These are phyloP conservation scores for Sander lucioperca DNA, from an alignment of 2,113 vertebrate genomes.

Conservation along the genomic window DNA sequence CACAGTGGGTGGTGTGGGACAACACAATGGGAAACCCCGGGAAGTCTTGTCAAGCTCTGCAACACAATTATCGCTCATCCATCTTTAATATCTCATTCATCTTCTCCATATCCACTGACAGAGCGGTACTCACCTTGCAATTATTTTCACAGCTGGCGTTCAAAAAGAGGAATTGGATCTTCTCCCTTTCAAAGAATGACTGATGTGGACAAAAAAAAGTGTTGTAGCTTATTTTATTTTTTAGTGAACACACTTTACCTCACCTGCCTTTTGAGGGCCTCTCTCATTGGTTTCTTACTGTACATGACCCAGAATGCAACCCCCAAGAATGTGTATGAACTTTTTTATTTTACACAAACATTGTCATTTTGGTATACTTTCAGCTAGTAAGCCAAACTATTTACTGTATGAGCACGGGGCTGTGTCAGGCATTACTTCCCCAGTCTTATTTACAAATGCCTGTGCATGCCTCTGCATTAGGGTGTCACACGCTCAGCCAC, in stretches of 20 bases:
- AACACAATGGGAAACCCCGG: constrained; percentile 45
- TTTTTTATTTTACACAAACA: background rate
- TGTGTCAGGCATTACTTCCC: background rate
- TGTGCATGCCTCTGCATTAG: background rate
- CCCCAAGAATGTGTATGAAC: background rate
- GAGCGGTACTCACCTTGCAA: constrained; percentile 61
- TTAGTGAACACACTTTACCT: background rate
- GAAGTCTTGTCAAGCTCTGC: constrained; percentile 69
- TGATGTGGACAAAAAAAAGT: constrained; percentile 23
- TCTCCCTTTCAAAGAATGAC: constrained; percentile 32
- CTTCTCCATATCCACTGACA: constrained; percentile 58
- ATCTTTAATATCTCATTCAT: constrained; percentile 75
- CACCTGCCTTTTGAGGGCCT: background rate
- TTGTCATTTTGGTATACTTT: background rate
- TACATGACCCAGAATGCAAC: too few species aligned
- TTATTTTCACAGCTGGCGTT: constrained; percentile 76
- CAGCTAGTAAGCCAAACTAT: background rate
- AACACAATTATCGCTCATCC: constrained; percentile 79
- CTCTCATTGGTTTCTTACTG: background rate
- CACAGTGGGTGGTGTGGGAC: constrained; percentile 54
- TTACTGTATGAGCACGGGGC: background rate
- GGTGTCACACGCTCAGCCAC: background rate
- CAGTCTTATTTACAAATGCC: too few species aligned
- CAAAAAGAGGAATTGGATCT: constrained; percentile 54
- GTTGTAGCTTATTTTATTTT: background rate